Evolutionary conservation across 2,797 vertebrate species (phyloP).

Genomic region (Champsocephalus gunnari): DNA sequence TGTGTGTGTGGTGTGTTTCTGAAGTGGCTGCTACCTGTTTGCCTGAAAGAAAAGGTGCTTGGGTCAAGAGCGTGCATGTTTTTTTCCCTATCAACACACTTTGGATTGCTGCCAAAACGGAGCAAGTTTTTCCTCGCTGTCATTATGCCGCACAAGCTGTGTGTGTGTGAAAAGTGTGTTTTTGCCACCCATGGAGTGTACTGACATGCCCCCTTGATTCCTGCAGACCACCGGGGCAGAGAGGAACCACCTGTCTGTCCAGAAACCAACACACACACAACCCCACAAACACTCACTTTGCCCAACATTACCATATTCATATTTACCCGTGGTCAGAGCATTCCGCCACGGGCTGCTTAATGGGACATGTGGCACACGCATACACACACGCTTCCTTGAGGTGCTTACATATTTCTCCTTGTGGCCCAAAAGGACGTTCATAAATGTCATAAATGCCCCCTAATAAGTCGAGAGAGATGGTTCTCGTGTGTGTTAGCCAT

Average conservation of each 20-base stretch:
- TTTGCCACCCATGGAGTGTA: constrained; percentile 77
- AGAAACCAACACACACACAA: constrained; percentile 40
- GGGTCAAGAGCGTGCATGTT: constrained; percentile 37
- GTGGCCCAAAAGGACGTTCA: constrained; percentile 60
- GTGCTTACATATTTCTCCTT: constrained; percentile 62
- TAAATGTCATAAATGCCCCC: constrained; percentile 66
- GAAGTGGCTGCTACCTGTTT: constrained; percentile 38
- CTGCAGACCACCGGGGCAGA: constrained; percentile 79
- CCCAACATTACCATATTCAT: constrained; percentile 75
- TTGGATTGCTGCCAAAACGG: constrained; percentile 31
- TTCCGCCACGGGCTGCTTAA: constrained; percentile 61
- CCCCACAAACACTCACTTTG: constrained; percentile 39
- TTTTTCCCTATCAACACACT: constrained; percentile 22
- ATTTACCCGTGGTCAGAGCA: constrained; percentile 69
- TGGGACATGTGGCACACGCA: constrained; percentile 51
- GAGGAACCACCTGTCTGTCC: constrained; percentile 78
- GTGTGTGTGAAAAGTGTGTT: constrained; percentile 27
- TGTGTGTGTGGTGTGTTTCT: constrained; percentile 11
- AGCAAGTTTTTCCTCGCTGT: constrained; percentile 43
- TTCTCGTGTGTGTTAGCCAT: constrained; percentile 33
- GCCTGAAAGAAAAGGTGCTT: constrained; percentile 37
- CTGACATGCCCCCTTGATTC: constrained; percentile 65
- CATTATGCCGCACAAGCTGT: constrained; percentile 49
- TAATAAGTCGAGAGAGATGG: constrained; percentile 68
- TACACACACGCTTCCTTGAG: constrained; percentile 48